Conservation (phyloP, 2,888 invertebrate species). For the Thera obeliscata region DNA sequence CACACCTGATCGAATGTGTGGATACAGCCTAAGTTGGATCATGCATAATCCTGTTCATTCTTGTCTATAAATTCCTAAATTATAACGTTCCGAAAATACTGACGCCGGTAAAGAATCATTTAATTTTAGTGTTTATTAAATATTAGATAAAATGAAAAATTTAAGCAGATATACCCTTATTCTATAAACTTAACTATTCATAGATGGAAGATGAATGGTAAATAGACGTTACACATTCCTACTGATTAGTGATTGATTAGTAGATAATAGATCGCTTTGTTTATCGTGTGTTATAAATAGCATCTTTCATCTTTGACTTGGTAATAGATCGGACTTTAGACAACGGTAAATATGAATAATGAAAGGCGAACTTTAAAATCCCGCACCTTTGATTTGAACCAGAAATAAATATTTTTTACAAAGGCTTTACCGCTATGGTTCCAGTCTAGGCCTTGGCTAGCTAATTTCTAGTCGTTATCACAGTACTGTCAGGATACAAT, state of each 20-base stretch:
- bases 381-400: neutral
- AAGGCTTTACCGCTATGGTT: neutral
- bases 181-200: constrained; percentile 5
- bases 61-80: no score
- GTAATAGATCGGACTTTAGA: constrained; percentile 1
- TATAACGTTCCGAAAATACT: no score
- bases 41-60: no score
- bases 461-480: constrained; percentile 12
- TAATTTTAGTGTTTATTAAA: no score
- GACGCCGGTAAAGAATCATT: no score
- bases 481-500: constrained; percentile 22
- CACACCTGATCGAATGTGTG: no score
- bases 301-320: constrained; percentile 12
- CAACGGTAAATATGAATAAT: neutral
- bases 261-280: constrained; percentile 20
- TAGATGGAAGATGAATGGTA: constrained; percentile 16
- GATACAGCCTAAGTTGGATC: no score
- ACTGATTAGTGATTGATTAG: constrained; percentile 29
- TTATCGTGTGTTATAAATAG: constrained; percentile 13
- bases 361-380: neutral
- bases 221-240: constrained; percentile 23
- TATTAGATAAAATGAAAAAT: neutral
- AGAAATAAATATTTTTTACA: neutral
- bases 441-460: neutral
- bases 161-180: constrained; percentile 6